These are phyloP conservation scores for Circaetus gallicus DNA, from an alignment of 2,113 vertebrate genomes.

Conservation along the genomic window DNA sequence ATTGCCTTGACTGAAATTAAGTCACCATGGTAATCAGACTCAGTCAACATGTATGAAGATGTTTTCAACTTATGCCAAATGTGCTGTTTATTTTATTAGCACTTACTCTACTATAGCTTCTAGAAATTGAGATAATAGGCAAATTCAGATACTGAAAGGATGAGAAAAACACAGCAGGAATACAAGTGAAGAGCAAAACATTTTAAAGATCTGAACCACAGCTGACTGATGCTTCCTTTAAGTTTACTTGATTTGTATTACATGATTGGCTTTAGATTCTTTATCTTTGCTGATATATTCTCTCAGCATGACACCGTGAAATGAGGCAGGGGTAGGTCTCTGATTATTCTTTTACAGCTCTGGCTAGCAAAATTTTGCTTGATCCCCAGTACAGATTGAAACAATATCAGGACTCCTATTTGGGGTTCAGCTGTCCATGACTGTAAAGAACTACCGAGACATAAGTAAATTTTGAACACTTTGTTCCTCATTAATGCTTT, in stretches of 20 bases:
- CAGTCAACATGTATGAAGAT: not conserved
- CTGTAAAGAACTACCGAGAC: not conserved
- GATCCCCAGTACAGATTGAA: not conserved
- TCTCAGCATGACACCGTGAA: not conserved
- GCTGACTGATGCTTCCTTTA: not conserved
- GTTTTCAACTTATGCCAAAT: not conserved
- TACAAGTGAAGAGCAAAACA: not conserved
- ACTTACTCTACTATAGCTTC: not conserved
- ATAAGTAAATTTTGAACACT: not conserved
- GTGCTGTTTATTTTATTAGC: not conserved
- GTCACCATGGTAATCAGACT: not conserved
- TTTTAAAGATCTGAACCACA: not conserved
- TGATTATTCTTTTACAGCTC: not conserved
- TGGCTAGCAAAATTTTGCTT: not conserved
- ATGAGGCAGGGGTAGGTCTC: not conserved
- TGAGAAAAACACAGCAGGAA: not conserved
- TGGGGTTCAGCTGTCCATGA: not conserved
- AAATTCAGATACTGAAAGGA: not conserved
- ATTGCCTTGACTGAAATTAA: conserved; percentile 4
- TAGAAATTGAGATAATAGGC: not conserved
- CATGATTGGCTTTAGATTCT: not conserved
- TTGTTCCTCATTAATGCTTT: not conserved
- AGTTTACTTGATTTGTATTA: not conserved
- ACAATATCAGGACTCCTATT: not conserved
- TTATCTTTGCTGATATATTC: not conserved